Conservation (phyloP, 1,140 invertebrate species). For the Musca domestica region DNA sequence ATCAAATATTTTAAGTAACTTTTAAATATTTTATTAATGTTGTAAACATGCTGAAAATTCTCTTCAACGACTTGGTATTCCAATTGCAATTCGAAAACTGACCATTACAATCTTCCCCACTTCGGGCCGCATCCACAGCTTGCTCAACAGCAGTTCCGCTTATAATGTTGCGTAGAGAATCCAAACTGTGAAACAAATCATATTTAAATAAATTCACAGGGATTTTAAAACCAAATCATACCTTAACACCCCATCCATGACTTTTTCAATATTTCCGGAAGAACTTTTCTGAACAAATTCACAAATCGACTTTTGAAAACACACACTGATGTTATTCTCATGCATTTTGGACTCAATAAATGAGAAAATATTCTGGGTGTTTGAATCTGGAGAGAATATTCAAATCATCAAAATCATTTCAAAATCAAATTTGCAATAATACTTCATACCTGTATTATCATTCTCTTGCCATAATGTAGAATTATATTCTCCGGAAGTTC, state of each 20-base stretch:
- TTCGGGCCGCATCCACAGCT: constrained; percentile 19
- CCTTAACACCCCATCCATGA: constrained; percentile 36
- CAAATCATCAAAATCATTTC: too few species aligned
- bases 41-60: too few species aligned
- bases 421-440: too few species aligned
- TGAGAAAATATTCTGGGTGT: constrained; percentile 6
- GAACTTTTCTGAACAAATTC: constrained; percentile 34
- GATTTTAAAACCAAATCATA: constrained; percentile 5
- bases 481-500: too few species aligned
- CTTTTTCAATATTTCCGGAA: constrained; percentile 22
- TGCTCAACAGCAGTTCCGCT: constrained; percentile 19
- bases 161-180: constrained; percentile 10
- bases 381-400: neutral
- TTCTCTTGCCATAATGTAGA: too few species aligned
- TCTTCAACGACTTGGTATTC: neutral
- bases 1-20: neutral
- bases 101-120: neutral
- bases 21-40: too few species aligned
- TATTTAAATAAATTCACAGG: neutral
- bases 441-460: too few species aligned
- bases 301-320: constrained; percentile 40
- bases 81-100: constrained; percentile 14
- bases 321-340: constrained; percentile 38
- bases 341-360: constrained; percentile 38
- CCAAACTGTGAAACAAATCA: constrained; percentile 14